These are phyloP conservation scores for Graphium colonna DNA, from an alignment of 2,888 invertebrate species.

Conservation along the genomic window DNA sequence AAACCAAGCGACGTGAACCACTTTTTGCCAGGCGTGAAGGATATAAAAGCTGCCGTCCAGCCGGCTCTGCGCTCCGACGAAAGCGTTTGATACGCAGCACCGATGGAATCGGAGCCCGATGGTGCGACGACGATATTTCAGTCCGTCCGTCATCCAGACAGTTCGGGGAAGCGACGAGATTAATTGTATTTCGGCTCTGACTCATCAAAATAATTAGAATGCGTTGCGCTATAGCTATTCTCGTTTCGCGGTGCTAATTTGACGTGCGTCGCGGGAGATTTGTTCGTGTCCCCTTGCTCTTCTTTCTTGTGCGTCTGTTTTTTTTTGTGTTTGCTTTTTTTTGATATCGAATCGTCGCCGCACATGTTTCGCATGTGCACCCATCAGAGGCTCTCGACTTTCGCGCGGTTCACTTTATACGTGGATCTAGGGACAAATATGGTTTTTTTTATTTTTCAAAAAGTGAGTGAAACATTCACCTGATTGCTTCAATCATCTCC, in stretches of 20 bases:
- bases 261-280: slow-evolving; percentile 80
- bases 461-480: no score
- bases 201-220: slow-evolving; percentile 81
- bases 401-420: no score
- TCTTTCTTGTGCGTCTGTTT: slow-evolving; percentile 39
- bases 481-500: no score
- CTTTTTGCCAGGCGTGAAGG: no score
- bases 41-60: no score
- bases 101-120: slow-evolving; percentile 78
- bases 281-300: slow-evolving; percentile 64
- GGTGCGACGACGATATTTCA: slow-evolving; percentile 75
- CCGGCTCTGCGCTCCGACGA: slow-evolving; percentile 61
- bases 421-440: no score
- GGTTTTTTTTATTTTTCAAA: no score
- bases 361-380: slow-evolving; percentile 30
- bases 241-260: slow-evolving; percentile 78
- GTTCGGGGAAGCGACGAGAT: slow-evolving; percentile 78
- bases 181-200: slow-evolving; percentile 78
- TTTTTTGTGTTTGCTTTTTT: slow-evolving; percentile 69
- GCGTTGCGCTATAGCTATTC: slow-evolving; percentile 66
- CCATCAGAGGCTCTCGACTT: background rate
- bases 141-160: slow-evolving; percentile 77
- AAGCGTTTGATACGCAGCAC: slow-evolving; percentile 78
- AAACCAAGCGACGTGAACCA: no score
- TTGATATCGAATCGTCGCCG: slow-evolving; percentile 31